These are phyloP conservation scores for Strigops habroptila DNA, from an alignment of 2,113 vertebrate species.

Conservation along the genomic window DNA sequence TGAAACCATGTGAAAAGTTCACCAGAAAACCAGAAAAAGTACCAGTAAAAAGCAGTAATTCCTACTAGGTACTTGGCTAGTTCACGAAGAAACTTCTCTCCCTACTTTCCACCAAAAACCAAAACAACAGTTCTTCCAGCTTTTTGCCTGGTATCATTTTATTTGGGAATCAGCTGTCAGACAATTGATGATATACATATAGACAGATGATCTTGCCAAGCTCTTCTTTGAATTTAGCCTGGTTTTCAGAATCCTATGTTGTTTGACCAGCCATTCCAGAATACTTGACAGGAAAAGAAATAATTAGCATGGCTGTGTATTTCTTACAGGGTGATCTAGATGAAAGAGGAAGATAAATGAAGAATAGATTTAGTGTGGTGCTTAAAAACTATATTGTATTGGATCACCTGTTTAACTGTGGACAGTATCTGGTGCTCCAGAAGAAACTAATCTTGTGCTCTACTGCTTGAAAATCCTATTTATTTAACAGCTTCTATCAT, in stretches of 20 bases:
- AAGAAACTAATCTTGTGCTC: not conserved
- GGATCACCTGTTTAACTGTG: not conserved
- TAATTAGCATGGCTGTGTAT: not conserved
- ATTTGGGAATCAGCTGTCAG: not conserved
- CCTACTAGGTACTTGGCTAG: not conserved
- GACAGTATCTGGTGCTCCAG: not conserved
- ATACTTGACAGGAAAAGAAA: not conserved
- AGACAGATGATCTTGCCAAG: not conserved
- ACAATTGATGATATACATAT: fast-evolving
- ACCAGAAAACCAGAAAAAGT: not conserved
- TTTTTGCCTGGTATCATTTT: not conserved
- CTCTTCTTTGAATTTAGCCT: not conserved
- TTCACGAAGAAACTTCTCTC: not conserved
- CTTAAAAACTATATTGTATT: not conserved
- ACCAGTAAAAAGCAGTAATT: not conserved
- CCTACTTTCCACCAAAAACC: not conserved
- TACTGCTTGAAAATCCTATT: not conserved
- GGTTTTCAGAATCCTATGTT: not conserved
- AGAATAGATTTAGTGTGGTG: not conserved
- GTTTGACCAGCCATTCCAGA: not conserved
- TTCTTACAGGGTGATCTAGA: not conserved
- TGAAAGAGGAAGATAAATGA: not conserved
- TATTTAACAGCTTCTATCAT: not conserved
- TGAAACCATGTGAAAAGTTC: not conserved
- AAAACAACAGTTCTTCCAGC: not conserved